These are phyloP conservation scores for Cantharis lateralis DNA, from an alignment of 2,888 invertebrate genomes.

Conservation along the genomic window DNA sequence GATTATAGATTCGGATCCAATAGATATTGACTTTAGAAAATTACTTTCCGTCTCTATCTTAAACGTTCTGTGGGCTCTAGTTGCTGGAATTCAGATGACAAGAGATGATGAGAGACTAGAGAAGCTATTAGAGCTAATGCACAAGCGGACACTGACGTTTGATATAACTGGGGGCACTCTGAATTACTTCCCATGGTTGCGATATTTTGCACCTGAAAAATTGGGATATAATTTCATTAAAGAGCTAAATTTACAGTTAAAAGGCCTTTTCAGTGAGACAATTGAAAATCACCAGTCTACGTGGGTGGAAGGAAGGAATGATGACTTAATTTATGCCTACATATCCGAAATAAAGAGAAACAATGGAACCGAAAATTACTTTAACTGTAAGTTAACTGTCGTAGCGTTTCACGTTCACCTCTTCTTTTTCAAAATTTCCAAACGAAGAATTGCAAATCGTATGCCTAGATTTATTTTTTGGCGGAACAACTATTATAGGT, in stretches of 20 bases:
- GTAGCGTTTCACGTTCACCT: background rate
- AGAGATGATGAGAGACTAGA: conserved; percentile 55
- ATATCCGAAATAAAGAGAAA: conserved; percentile 63
- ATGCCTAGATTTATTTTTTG: conserved; percentile 70
- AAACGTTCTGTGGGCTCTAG: conserved; percentile 68
- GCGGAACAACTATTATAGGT: conserved; percentile 68
- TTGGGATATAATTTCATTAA: conserved; percentile 64
- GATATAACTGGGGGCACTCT: conserved; percentile 52
- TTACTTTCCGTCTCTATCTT: conserved; percentile 63
- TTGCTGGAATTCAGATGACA: conserved; percentile 58
- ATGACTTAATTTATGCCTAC: conserved; percentile 68
- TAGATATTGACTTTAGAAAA: conserved; percentile 42
- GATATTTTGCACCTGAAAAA: conserved; percentile 64
- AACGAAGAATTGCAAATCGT: conserved; percentile 69
- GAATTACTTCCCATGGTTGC: conserved; percentile 65
- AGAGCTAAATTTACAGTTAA: conserved; percentile 61
- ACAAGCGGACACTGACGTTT: conserved; percentile 59
- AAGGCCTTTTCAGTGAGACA: conserved; percentile 60
- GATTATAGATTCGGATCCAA: conserved; percentile 24
- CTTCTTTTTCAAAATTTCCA: conserved; percentile 48
- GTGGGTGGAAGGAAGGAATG: conserved; percentile 55
- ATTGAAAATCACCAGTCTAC: conserved; percentile 62
- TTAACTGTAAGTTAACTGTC: conserved; percentile 52
- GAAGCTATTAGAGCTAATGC: conserved; percentile 57
- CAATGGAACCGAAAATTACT: conserved; percentile 47